Evolutionary conservation across 2,113 vertebrate species (phyloP).

Genomic region (Nettapus auritus): DNA sequence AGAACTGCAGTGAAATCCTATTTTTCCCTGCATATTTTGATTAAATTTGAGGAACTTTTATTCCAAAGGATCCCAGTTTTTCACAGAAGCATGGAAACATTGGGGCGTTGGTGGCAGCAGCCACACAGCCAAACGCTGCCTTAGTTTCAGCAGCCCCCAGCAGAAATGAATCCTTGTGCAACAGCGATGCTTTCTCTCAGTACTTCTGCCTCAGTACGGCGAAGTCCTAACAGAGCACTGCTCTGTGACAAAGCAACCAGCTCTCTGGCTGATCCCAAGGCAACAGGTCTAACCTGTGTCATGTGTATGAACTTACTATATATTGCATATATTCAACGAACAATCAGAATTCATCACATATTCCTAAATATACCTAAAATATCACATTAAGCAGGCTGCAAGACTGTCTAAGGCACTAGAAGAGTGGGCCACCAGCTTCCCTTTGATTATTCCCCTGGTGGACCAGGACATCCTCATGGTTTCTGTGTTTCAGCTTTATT

Average conservation of each 20-base stretch:
- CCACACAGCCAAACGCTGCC: neutral
- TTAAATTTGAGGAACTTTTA: neutral
- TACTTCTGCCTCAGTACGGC: neutral
- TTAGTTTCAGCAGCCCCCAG: neutral
- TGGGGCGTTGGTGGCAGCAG: neutral
- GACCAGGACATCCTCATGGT: fast-evolving
- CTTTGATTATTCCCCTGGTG: neutral
- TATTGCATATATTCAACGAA: neutral
- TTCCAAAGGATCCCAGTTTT: neutral
- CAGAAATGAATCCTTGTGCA: neutral
- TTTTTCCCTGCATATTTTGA: neutral
- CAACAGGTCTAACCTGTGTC: neutral
- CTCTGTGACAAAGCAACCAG: neutral
- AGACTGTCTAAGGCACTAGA: neutral
- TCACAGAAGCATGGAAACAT: neutral
- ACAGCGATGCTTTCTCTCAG: neutral
- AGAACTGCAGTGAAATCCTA: neutral
- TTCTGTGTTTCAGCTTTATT: neutral
- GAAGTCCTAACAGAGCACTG: neutral
- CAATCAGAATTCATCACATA: neutral
- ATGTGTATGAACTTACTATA: neutral
- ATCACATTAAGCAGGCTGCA: neutral
- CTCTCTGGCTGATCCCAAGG: neutral
- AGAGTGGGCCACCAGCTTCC: neutral
- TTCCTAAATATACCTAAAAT: neutral